Percentiles rank a stretch among this genome's conserved stretches.
These are phyloP conservation scores for Orthosia gracilis DNA, from an alignment of 2,888 invertebrate genomes.

Conservation along the genomic window DNA sequence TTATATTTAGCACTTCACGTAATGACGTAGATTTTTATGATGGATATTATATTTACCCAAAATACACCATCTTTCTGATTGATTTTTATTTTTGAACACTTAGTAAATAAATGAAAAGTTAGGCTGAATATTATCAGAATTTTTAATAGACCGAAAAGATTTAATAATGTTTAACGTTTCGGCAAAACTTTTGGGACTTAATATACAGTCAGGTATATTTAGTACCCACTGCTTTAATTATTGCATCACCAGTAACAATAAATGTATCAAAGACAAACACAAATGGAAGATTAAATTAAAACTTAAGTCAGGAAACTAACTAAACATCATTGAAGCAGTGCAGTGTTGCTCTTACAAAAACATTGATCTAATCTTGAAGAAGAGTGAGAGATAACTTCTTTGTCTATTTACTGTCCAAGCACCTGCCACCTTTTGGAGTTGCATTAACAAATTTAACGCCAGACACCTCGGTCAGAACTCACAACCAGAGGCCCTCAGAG, in stretches of 20 bases:
- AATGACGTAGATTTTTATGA: slow-evolving; percentile 49
- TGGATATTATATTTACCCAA: slow-evolving; percentile 39
- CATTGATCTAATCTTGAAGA: too few species aligned
- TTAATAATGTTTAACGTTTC: background rate
- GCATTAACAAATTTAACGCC: background rate
- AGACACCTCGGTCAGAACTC: background rate
- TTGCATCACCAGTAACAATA: background rate
- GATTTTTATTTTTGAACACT: slow-evolving; percentile 14
- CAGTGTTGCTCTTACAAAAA: too few species aligned
- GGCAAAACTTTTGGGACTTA: too few species aligned
- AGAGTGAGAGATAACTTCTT: background rate
- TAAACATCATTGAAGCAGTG: background rate
- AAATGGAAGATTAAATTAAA: background rate
- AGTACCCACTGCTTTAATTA: too few species aligned
- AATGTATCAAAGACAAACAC: background rate
- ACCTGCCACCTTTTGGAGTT: background rate
- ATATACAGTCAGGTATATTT: too few species aligned
- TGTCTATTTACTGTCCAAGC: background rate
- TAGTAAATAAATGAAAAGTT: background rate
- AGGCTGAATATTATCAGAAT: background rate
- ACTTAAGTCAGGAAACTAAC: background rate
- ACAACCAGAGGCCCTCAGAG: background rate
- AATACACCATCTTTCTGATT: slow-evolving; percentile 34
- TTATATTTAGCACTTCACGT: slow-evolving; percentile 20
- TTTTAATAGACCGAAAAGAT: background rate